Evolutionary conservation across 2,113 vertebrate species (phyloP).

Genomic region (Heterotis niloticus): DNA sequence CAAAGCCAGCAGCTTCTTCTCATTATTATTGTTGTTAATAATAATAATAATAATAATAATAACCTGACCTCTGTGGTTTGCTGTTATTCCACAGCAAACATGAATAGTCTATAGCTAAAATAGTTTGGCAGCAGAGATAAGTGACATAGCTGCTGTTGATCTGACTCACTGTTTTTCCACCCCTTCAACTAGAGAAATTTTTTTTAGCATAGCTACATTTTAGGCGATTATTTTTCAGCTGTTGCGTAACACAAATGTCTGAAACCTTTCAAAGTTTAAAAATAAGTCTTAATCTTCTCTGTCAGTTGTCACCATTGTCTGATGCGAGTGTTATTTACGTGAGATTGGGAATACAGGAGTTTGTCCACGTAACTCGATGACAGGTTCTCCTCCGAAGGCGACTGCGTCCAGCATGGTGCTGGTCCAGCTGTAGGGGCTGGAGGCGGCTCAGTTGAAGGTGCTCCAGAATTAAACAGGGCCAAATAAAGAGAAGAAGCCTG

Average conservation of each 20-base stretch:
- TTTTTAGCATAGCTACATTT: no score
- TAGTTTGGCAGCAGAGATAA: no score
- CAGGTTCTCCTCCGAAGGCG: not conserved
- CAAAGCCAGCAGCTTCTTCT: no score
- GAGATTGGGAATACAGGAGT: not conserved
- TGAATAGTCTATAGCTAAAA: not conserved
- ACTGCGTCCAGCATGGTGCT: not conserved
- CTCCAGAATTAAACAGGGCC: slow-evolving; percentile 15
- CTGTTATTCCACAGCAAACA: not conserved
- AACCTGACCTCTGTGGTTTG: not conserved
- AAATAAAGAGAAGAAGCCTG: slow-evolving; percentile 5
- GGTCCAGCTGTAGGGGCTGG: not conserved
- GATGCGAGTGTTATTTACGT: not conserved
- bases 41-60: no score
- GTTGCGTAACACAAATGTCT: no score
- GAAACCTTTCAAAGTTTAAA: no score
- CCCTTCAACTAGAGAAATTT: no score
- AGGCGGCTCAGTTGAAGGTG: not conserved
- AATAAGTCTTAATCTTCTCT: no score
- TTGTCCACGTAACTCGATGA: not conserved
- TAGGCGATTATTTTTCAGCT: no score
- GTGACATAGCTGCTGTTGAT: no score
- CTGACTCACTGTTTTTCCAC: no score
- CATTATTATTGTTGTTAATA: no score
- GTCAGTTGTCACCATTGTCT: not conserved